Evolutionary conservation across 2,888 invertebrate genomes (phyloP).

Genomic region (Tetragonula carbonaria): DNA sequence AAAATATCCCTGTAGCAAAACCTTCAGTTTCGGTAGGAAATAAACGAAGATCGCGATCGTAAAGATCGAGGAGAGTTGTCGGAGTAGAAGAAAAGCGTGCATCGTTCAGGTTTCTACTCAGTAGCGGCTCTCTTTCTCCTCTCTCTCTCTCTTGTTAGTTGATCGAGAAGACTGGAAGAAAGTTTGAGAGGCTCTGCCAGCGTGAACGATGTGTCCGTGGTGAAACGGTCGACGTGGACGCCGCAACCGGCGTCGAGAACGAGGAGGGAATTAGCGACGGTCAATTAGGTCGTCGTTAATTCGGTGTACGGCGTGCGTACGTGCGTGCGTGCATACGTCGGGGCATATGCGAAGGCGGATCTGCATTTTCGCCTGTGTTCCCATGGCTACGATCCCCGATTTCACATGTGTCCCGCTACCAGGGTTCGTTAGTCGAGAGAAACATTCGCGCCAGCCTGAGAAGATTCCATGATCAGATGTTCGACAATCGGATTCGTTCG

Average conservation of each 20-base stretch:
- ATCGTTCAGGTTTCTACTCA: neutral
- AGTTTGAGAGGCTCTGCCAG: slow-evolving; percentile 38
- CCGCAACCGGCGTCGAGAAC: slow-evolving; percentile 20
- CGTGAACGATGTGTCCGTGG: slow-evolving; percentile 47
- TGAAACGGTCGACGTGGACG: slow-evolving; percentile 13
- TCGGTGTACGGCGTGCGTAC: slow-evolving; percentile 55
- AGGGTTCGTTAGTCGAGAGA: neutral
- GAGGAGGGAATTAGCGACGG: slow-evolving; percentile 66
- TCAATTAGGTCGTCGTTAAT: slow-evolving; percentile 70
- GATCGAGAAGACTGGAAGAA: slow-evolving; percentile 11
- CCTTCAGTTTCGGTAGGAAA: neutral
- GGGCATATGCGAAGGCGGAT: slow-evolving; percentile 71
- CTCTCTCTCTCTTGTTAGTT: neutral
- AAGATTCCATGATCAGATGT: slow-evolving; percentile 25
- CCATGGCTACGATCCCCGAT: slow-evolving; percentile 60
- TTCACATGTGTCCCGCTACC: slow-evolving; percentile 65
- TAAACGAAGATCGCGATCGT: neutral
- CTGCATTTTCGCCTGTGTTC: slow-evolving; percentile 66
- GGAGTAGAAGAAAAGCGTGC: neutral
- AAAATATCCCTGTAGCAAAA: too few species aligned
- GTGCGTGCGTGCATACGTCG: slow-evolving; percentile 24
- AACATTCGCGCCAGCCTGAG: slow-evolving; percentile 32
- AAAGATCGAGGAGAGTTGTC: neutral
- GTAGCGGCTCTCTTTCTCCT: neutral
- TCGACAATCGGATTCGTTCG: slow-evolving; percentile 17